Evolutionary conservation across 2,888 invertebrate genomes (phyloP).

Genomic region (Sympetrum striolatum): DNA sequence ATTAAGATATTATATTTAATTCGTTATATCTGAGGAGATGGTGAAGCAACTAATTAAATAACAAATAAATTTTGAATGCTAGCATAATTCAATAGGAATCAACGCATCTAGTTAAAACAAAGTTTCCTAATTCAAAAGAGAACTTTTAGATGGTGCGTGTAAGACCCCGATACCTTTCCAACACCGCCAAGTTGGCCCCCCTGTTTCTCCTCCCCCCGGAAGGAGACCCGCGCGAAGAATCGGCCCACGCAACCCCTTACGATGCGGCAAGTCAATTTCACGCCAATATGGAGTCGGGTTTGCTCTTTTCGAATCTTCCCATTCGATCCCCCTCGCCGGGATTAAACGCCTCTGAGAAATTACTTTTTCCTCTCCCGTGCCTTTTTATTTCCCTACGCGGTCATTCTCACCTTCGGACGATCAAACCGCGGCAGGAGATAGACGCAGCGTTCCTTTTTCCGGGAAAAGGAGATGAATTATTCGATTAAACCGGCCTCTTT

Average conservation of each 20-base stretch:
- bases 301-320: constrained; percentile 40
- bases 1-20: no score
- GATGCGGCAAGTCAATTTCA: constrained; percentile 37
- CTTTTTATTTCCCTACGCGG: neutral
- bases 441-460: neutral
- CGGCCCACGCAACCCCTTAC: neutral
- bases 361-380: neutral
- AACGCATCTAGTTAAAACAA: no score
- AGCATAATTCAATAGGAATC: no score
- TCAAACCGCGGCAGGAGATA: neutral
- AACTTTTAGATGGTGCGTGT: no score
- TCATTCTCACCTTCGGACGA: neutral
- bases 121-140: no score
- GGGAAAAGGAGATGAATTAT: no score
- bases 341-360: neutral
- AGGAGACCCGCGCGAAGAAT: constrained; percentile 5
- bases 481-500: no score
- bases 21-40: no score
- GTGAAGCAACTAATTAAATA: no score
- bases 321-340: neutral
- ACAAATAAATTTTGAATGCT: no score
- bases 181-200: neutral
- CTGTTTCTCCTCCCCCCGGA: neutral
- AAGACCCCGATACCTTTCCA: no score
- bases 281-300: constrained; percentile 38